Conservation (phyloP, 2,113 vertebrate genomes). For the Mus musculus region DNA sequence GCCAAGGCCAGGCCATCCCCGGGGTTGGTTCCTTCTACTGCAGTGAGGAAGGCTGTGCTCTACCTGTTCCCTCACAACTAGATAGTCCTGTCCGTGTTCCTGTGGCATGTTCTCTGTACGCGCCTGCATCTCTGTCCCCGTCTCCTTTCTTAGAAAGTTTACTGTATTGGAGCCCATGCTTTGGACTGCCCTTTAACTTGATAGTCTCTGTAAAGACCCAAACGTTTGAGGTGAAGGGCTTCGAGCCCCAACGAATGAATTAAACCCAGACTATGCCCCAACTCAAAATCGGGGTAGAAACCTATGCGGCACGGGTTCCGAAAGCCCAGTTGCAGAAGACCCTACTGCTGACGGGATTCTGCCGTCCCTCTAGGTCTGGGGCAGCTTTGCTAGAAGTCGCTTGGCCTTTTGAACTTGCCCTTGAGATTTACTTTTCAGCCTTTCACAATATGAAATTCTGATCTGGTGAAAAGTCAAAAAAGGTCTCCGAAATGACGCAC, state of each 20-base stretch:
- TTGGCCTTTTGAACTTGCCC: conserved; percentile 68
- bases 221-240: background rate
- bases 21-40: background rate
- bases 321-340: background rate
- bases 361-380: background rate
- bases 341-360: background rate
- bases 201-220: background rate
- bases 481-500: conserved; percentile 76
- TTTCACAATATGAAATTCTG: conserved; percentile 70
- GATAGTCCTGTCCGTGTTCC: background rate
- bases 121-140: background rate
- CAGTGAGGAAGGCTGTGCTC: background rate
- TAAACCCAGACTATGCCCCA: background rate
- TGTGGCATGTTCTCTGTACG: background rate
- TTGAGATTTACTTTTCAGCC: conserved; percentile 64
- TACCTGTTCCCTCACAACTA: background rate
- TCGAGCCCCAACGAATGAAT: background rate
- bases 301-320: background rate
- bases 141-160: background rate
- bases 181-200: background rate
- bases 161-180: background rate
- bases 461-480: conserved; percentile 73
- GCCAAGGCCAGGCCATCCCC: background rate
- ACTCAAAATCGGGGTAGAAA: conserved; percentile 19
- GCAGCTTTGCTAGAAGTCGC: conserved; percentile 56